Conservation (phyloP, 2,888 invertebrate genomes). For the Heliconius sara region DNA sequence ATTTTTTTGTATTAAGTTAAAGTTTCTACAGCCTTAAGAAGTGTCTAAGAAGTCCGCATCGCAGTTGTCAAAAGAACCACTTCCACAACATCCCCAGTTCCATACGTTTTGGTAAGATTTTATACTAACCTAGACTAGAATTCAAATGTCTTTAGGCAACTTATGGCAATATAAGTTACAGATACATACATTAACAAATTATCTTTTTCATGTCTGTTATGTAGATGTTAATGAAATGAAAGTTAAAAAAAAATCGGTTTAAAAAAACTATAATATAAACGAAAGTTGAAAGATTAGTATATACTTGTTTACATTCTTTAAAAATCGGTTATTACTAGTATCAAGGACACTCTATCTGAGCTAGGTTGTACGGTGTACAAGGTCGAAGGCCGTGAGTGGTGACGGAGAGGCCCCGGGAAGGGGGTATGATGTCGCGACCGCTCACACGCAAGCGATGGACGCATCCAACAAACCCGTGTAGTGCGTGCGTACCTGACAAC, state of each 20-base stretch:
- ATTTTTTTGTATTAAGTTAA: too few relatives aligned
- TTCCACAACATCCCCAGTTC: too few relatives aligned
- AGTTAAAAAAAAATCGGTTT: neutral
- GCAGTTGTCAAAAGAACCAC: too few relatives aligned
- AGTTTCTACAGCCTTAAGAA: too few relatives aligned
- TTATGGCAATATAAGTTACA: neutral
- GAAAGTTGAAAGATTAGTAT: neutral
- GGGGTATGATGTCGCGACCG: conserved; percentile 83
- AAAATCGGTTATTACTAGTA: neutral
- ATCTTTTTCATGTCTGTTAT: neutral
- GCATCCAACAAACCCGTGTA: conserved; percentile 92
- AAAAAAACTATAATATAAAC: neutral
- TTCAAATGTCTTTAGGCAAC: neutral
- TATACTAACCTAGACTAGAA: neutral
- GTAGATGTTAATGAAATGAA: neutral
- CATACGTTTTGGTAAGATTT: too few relatives aligned
- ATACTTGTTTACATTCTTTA: conserved; percentile 9
- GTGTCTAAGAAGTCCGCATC: too few relatives aligned
- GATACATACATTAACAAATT: neutral
- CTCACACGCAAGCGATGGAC: conserved; percentile 89
- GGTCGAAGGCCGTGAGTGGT: conserved; percentile 68
- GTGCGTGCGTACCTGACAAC: conserved; percentile 89
- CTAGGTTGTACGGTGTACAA: conserved; percentile 76
- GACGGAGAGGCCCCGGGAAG: conserved; percentile 79
- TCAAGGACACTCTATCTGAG: conserved; percentile 71